phyloP scores from a whole-genome alignment of 2,888 invertebrate species.

The Lasioglossum vierecki region DNA sequence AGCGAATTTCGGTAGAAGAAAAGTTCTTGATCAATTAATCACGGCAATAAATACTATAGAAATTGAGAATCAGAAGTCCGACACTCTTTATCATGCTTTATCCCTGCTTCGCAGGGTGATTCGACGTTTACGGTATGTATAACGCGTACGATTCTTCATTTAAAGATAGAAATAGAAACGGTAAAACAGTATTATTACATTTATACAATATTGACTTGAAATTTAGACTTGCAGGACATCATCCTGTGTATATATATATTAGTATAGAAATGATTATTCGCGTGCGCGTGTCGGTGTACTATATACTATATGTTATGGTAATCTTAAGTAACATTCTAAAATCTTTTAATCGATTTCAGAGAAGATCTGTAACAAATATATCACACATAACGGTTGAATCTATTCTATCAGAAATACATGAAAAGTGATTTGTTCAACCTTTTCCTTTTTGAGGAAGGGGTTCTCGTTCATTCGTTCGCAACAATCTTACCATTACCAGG shows the following conservation, averaged over 20 bases:
- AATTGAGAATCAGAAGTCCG: constrained; percentile 19
- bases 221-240: not conserved
- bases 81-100: not conserved
- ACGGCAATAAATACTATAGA: constrained; percentile 18
- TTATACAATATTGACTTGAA: constrained; percentile 8
- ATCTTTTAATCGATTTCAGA: constrained; percentile 16
- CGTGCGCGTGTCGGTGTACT: not conserved
- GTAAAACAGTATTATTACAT: not conserved
- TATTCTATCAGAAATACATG: constrained; percentile 7
- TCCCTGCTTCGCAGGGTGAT: not conserved
- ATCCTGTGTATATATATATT: not conserved
- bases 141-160: not conserved
- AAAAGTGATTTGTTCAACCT: not conserved
- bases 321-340: constrained; percentile 40
- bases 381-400: constrained; percentile 32
- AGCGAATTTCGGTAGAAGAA: not conserved
- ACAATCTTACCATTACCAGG: constrained; percentile 5
- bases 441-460: not conserved
- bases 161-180: not conserved
- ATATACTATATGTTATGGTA: not conserved
- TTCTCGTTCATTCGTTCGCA: constrained; percentile 7
- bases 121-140: not conserved
- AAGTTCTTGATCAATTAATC: not conserved
- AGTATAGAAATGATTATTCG: not conserved
- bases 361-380: constrained; percentile 37